Base-by-base conservation (phyloP, 30 jellyfish, hydroid and myxozoan genomes). In the Aurelia coerulea region DNA sequence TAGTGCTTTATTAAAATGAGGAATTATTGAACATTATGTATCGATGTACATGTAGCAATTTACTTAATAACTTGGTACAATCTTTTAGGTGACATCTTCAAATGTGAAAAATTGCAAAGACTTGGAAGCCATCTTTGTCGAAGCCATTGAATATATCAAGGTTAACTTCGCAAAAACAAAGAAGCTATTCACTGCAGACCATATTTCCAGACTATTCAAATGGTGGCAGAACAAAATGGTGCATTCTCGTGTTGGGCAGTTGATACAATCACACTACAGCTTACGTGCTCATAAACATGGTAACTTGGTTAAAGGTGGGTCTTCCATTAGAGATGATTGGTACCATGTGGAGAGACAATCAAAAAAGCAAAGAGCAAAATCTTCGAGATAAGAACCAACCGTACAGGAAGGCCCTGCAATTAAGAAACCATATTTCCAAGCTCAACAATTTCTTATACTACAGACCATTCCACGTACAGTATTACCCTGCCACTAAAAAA, bases 161-260 rank as follows among this genome's bases (percentile, higher is more conserved):
- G 79, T 60, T 8, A 78, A 78, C 23, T 78, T 78, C 51, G 8
- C 79, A 37, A 42, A 51, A 59, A 60, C 41, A 17, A 49, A 49
- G 65, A 32, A 78, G 79, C 68, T 59, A 10, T 78, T 78, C 79
- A 78, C 65, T n/a, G 70, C 49, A 37, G 79, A 11, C 33, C 50
- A 78, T 78, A 39, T 56, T 39, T 29, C 49, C 66, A 78, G 79
- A 62, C 59, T 78, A 29, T 78, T 78, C 84, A 78, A 78, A 51
- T 78, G 88, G 88, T 78, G 88, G 83, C 88, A 60, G 70, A 59
- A 60, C 56, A 78, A 78, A 78, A 78, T 78, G 78, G 88, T 78
- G 4, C 88, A 78, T 78, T 78, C 79, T 39, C 67, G 83, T 9
- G 88, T 78, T 63, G 88, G 88, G 65, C 88, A 78, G 70, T 60